phyloP scores from a whole-genome alignment of 2,888 invertebrate species.

The Ectemnius cavifrons region DNA sequence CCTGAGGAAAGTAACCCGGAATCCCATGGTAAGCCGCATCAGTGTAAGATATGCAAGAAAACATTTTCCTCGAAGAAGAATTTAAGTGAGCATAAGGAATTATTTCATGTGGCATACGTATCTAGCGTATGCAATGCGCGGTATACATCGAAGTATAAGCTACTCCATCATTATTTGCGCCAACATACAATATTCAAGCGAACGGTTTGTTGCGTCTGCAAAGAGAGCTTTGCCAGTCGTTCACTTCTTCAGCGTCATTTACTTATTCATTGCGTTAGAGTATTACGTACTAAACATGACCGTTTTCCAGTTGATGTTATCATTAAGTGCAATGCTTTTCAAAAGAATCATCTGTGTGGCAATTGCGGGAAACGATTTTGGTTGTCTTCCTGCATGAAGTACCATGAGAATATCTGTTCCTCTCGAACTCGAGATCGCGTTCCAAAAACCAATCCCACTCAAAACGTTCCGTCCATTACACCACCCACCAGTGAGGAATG shows the following conservation, averaged over 20 bases:
- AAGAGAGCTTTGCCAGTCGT: constrained; percentile 3
- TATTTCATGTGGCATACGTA: constrained; percentile 45
- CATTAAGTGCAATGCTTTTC: constrained; percentile 31
- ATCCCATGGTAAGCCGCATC: constrained; percentile 2
- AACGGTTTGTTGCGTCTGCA: constrained; percentile 58
- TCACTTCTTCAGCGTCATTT: constrained; percentile 45
- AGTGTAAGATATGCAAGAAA: constrained; percentile 39
- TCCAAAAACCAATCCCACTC: no score
- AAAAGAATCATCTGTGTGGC: constrained; percentile 29
- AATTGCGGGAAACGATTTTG: constrained; percentile 42
- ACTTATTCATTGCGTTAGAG: constrained; percentile 49
- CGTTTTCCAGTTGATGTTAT: constrained; percentile 23
- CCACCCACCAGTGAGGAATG: no score
- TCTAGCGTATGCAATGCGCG: constrained; percentile 57
- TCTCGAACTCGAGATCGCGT: no score
- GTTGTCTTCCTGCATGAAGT: constrained; percentile 19
- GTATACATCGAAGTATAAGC: constrained; percentile 28
- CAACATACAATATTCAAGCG: constrained; percentile 36
- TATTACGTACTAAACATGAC: constrained; percentile 28
- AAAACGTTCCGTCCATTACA: no score
- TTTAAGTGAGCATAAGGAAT: constrained; percentile 24
- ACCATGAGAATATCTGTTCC: constrained; percentile 30
- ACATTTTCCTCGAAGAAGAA: constrained; percentile 23
- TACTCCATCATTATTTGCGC: constrained; percentile 53
- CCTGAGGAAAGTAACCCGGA: not conserved